Conservation (phyloP, 2,113 vertebrate species). For the Mionectes macconnelli region DNA sequence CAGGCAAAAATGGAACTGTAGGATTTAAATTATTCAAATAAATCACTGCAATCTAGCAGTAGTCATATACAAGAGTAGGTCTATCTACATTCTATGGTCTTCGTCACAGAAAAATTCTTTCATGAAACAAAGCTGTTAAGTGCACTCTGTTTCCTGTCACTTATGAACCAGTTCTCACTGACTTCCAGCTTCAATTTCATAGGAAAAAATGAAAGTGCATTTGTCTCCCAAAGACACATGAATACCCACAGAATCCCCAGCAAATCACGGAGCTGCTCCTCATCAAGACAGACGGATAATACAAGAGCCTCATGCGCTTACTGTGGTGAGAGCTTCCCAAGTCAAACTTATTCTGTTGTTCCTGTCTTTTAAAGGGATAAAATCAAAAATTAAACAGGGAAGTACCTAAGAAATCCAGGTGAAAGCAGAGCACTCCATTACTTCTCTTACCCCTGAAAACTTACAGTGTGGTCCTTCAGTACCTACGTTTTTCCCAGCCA, state of each 20-base stretch:
- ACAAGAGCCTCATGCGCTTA: neutral
- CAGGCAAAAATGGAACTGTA: neutral
- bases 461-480: neutral
- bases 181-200: neutral
- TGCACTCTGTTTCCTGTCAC: neutral
- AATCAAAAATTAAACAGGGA: neutral
- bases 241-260: neutral
- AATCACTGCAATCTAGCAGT: neutral
- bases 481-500: neutral
- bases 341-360: neutral
- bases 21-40: slow-evolving; percentile 11
- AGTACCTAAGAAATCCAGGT: neutral
- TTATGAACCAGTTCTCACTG: neutral
- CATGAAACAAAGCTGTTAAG: neutral
- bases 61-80: neutral
- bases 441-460: neutral
- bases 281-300: neutral
- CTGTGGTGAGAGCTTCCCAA: neutral
- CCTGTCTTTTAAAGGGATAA: neutral
- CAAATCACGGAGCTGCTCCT: neutral
- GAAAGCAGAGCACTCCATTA: neutral
- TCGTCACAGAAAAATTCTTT: neutral
- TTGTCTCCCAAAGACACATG: neutral
- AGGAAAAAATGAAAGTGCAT: neutral
- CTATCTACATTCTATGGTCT: neutral